These are phyloP conservation scores for Leucophenga maculata DNA, from an alignment of 2,888 invertebrate genomes.

Conservation along the genomic window DNA sequence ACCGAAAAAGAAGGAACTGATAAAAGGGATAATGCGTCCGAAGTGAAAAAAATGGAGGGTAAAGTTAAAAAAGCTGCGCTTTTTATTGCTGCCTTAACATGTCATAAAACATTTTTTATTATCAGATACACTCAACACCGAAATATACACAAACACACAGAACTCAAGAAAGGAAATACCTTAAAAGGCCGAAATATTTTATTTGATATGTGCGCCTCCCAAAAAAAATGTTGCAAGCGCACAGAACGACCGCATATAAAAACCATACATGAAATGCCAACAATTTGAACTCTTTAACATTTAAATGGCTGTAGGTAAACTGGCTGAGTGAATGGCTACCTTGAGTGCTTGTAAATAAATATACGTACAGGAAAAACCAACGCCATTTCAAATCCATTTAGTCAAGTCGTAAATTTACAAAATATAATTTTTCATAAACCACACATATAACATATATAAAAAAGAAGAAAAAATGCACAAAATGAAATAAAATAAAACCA, in stretches of 20 bases:
- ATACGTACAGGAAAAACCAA: not conserved
- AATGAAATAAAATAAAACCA: conserved; percentile 5
- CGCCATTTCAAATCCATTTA: conserved; percentile 32
- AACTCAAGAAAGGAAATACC: conserved; percentile 1
- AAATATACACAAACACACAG: conserved; percentile 34
- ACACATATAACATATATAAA: conserved; percentile 7
- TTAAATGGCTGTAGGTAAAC: not conserved
- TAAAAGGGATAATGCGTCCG: conserved; percentile 11
- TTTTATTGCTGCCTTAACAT: conserved; percentile 62
- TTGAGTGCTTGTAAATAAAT: not conserved
- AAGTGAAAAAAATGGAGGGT: conserved; percentile 42
- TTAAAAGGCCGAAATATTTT: conserved; percentile 43
- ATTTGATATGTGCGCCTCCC: conserved; percentile 37
- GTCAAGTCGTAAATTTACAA: conserved; percentile 40
- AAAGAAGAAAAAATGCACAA: too few relatives aligned
- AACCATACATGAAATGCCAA: conserved; percentile 49
- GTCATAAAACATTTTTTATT: conserved; percentile 65
- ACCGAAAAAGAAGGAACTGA: too few relatives aligned
- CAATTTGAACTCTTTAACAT: conserved; percentile 48
- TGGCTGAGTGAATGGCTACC: conserved; percentile 1
- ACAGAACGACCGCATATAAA: conserved; percentile 27
- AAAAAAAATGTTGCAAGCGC: not conserved
- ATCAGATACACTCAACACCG: conserved; percentile 51
- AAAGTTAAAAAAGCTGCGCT: conserved; percentile 37
- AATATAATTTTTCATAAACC: conserved; percentile 39